A percentile compares a stretch with the other conserved stretches of the same genome.
Conservation (phyloP, 2,888 invertebrate genomes). For the Esperia sulphurella region DNA sequence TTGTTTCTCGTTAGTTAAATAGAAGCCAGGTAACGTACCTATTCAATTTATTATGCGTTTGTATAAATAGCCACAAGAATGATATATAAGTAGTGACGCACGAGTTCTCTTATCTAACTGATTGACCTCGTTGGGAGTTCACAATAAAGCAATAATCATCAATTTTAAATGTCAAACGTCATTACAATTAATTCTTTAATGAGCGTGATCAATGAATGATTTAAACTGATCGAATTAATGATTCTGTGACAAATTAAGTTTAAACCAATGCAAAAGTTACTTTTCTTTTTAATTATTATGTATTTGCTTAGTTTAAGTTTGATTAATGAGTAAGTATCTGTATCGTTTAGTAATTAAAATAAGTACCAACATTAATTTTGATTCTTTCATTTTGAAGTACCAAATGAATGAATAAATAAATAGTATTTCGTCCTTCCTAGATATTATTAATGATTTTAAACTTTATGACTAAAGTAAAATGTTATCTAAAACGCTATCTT, state of each 20-base stretch:
- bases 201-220: not conserved
- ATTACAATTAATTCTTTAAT: constrained; percentile 7
- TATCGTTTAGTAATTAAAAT: no score
- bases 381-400: no score
- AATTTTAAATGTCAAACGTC: constrained; percentile 42
- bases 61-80: constrained; percentile 11
- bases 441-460: no score
- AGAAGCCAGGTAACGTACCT: not conserved
- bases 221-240: not conserved
- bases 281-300: no score
- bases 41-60: constrained; percentile 3
- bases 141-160: constrained; percentile 48
- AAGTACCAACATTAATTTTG: no score
- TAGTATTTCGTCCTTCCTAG: no score
- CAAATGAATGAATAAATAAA: no score
- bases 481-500: no score
- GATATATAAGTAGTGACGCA: constrained; percentile 48
- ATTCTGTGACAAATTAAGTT: not conserved
- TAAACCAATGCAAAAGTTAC: no score
- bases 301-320: no score
- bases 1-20: not conserved
- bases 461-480: no score
- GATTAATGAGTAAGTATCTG: no score
- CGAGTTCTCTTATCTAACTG: constrained; percentile 50
- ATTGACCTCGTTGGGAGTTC: constrained; percentile 60